These are phyloP conservation scores for Seriola quinqueradiata DNA, from an alignment of 2,113 vertebrate species.

Conservation along the genomic window DNA sequence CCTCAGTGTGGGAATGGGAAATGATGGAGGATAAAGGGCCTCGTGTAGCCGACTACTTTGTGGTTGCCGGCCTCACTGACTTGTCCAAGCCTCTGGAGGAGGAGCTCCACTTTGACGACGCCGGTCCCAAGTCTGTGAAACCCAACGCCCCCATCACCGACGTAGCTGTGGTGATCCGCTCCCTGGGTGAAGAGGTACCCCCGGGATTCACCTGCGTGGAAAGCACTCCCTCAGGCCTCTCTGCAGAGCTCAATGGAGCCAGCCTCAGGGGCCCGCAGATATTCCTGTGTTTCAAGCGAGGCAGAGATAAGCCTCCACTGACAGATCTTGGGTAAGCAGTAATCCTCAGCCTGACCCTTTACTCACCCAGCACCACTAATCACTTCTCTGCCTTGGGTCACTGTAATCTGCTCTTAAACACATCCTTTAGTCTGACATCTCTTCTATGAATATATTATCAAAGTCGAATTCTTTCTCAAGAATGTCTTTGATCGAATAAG, in stretches of 20 bases:
- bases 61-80: conserved; percentile 96
- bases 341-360: conserved; percentile 71
- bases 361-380: conserved; percentile 70
- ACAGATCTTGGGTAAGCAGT: conserved; percentile 97
- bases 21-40: conserved; percentile 99
- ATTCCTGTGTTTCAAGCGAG: conserved; percentile 95
- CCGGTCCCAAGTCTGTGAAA: conserved; percentile 90
- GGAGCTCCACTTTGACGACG: conserved; percentile 94
- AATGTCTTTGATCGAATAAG: conserved; percentile 1
- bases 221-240: conserved; percentile 92
- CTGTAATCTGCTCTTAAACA: conserved; percentile 65
- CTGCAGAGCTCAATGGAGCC: conserved; percentile 96
- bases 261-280: conserved; percentile 96
- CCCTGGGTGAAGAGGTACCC: conserved; percentile 95
- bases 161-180: conserved; percentile 94
- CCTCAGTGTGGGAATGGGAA: conserved; percentile 88
- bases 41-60: conserved; percentile 99
- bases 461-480: neutral
- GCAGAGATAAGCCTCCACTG: conserved; percentile 96
- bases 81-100: conserved; percentile 95
- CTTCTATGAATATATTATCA: conserved; percentile 34
- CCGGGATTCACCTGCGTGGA: conserved; percentile 93
- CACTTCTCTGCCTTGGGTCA: conserved; percentile 48
- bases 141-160: conserved; percentile 97
- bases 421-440: conserved; percentile 38